Base-by-base conservation (phyloP, 2,888 invertebrate species). In the Pycnomerus fuliginosus region DNA sequence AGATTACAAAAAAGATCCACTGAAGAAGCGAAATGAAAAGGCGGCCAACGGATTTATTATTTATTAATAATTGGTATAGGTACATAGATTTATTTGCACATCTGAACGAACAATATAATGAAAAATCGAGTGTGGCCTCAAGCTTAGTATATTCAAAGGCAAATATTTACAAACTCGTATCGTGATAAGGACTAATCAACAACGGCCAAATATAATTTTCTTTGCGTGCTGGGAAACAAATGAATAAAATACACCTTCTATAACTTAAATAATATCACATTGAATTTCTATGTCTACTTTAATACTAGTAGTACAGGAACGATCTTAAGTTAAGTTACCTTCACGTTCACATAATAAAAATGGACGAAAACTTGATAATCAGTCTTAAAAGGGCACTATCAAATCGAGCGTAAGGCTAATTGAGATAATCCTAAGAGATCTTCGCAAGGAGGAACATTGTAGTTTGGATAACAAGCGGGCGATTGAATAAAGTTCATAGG, bases 181-280 rank as follows among this genome's bases (percentile, higher is more conserved):
- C 40, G 46, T 47, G 46, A 47, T 42, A 42, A 37, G 46, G 34
- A 34, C 46, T 34, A 37, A 47, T 47, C 46, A 47, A 47, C 42
- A 47, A 47, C 29, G 34, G 23, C 42, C 37, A 34, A 41, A 46
- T 37, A 47, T 47, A 47, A 47, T 42, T 42, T 37, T 42, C 29
- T 42, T 41, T 36, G 46, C 46, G 42, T 47, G 46, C 46, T 47
- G 46, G 23, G 37, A 47, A 47, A 47, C 46, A 47, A 42, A 42
- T 46, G 46, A 39, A 46, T 32, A 46, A 42, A 47, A 32, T 47
- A 47, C 46, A 47, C 41, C 37, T 41, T 42, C 37, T 52, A 55
- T 48, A 65, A 62, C 65, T 67, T 64, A 67, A 64, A 58, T 60
- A 61, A 55, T 67, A 67, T 67, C 67, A 67, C 67, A 67, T 65